Evolutionary conservation across 2,113 vertebrate genomes (phyloP).

Genomic region (Oreochromis niloticus): DNA sequence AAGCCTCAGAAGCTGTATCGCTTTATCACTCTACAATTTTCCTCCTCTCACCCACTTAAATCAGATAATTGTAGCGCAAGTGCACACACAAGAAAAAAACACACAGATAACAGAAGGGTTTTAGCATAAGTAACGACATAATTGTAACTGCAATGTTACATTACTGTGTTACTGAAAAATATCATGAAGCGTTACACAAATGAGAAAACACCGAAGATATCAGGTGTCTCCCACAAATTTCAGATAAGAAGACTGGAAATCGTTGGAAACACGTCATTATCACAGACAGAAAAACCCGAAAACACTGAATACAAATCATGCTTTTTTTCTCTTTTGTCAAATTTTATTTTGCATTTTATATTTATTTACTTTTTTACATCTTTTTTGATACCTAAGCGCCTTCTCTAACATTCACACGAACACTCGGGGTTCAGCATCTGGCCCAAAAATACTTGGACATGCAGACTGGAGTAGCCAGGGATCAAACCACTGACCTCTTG

Average conservation of each 20-base stretch:
- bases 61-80: rapidly evolving
- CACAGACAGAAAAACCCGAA: not conserved
- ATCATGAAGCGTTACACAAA: not conserved
- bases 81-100: not conserved
- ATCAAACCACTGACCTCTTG: not conserved
- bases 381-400: not conserved
- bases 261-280: not conserved
- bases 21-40: not conserved
- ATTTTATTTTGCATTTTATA: not conserved
- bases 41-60: not conserved
- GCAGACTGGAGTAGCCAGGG: not conserved
- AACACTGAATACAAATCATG: not conserved
- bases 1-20: not conserved
- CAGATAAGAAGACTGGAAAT: not conserved
- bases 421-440: not conserved
- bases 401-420: not conserved
- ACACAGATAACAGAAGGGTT: rapidly evolving
- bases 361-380: not conserved
- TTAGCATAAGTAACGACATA: not conserved
- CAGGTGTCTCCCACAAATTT: not conserved
- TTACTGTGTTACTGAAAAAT: not conserved
- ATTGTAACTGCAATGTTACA: not conserved
- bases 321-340: not conserved
- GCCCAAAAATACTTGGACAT: not conserved
- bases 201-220: not conserved